These are phyloP conservation scores for Tetraodon nigroviridis DNA, from an alignment of 2,113 vertebrate species.

Conservation along the genomic window DNA sequence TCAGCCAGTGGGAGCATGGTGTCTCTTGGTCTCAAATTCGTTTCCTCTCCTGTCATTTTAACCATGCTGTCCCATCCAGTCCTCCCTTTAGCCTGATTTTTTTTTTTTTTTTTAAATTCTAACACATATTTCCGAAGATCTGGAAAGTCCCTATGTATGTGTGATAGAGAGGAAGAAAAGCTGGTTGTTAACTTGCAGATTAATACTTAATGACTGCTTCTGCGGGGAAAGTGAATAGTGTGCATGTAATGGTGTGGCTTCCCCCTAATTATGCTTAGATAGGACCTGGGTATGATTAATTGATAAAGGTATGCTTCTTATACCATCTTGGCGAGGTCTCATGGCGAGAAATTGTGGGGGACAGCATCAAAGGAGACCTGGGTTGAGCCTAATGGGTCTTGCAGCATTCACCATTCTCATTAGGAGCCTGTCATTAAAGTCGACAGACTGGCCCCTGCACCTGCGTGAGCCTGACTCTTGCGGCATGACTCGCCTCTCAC, in stretches of 20 bases:
- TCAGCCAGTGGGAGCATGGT: constrained; percentile 31
- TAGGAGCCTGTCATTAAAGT: constrained; percentile 89
- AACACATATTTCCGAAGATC: constrained; percentile 55
- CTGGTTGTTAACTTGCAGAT: constrained; percentile 90
- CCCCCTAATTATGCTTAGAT: constrained; percentile 95
- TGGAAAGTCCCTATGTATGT: constrained; percentile 58
- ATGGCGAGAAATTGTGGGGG: constrained; percentile 72
- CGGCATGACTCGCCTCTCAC: constrained; percentile 68
- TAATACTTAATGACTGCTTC: constrained; percentile 97
- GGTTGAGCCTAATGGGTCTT: constrained; percentile 93
- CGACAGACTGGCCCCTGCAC: constrained; percentile 83
- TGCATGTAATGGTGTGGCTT: constrained; percentile 90
- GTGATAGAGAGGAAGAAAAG: constrained; percentile 62
- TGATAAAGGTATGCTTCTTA: constrained; percentile 93
- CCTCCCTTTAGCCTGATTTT: constrained; percentile 32
- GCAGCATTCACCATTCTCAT: constrained; percentile 89
- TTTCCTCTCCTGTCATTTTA: constrained; percentile 15
- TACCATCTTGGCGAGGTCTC: constrained; percentile 88
- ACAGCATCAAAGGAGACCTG: constrained; percentile 95
- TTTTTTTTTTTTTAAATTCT: constrained; percentile 25
- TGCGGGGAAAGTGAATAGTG: constrained; percentile 76
- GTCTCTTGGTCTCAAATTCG: constrained; percentile 54
- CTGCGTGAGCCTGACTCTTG: constrained; percentile 76
- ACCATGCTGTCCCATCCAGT: constrained; percentile 26
- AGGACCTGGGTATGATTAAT: constrained; percentile 96